Base-by-base conservation (phyloP, 37 sponge, comb jelly and placozoan genomes). In the Petrosia ficiformis region DNA sequence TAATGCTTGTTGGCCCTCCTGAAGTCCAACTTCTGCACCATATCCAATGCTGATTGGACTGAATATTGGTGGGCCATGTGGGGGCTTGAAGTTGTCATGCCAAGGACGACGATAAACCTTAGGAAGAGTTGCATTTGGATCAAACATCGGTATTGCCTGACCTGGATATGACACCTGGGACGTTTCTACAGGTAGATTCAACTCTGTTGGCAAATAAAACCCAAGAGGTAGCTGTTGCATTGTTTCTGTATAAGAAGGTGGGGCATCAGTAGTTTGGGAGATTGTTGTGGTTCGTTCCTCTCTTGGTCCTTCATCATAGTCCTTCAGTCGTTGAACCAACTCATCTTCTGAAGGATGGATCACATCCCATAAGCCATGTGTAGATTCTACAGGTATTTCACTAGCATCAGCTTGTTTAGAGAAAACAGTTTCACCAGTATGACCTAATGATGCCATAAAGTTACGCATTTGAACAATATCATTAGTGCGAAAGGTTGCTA, bases 1-100 rank as follows among this genome's bases (percentile, higher is more conserved):
- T 25, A 87, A 72, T 2, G 73, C 82, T 34, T 87, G 88, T 29
- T 59, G 60, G 22, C 78, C 78, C 6, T 68, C 57, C 6, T 40
- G 30, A 21, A 82, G 70, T 40, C 82, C 88, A 22, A 87, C 57
- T 31, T 87, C 88, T 87, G 77, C 33, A 32, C n/a, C n/a, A n/a
- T n/a, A n/a, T n/a, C n/a, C n/a, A n/a, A n/a, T n/a, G n/a, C n/a
- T n/a, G n/a, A n/a, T n/a, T n/a, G n/a, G n/a, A n/a, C n/a, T n/a
- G n/a, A n/a, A n/a, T n/a, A n/a, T n/a, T n/a, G n/a, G n/a, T n/a
- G n/a, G n/a, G n/a, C n/a, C n/a, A n/a, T n/a, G n/a, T n/a, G n/a
- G n/a, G n/a, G n/a, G n/a, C n/a, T n/a, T n/a, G n/a, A n/a, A n/a
- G n/a, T n/a, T n/a, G n/a, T n/a, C n/a, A n/a, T n/a, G n/a, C n/a